phyloP scores from a whole-genome alignment of 2,888 invertebrate genomes.

The Tricholauxania praeusta region DNA sequence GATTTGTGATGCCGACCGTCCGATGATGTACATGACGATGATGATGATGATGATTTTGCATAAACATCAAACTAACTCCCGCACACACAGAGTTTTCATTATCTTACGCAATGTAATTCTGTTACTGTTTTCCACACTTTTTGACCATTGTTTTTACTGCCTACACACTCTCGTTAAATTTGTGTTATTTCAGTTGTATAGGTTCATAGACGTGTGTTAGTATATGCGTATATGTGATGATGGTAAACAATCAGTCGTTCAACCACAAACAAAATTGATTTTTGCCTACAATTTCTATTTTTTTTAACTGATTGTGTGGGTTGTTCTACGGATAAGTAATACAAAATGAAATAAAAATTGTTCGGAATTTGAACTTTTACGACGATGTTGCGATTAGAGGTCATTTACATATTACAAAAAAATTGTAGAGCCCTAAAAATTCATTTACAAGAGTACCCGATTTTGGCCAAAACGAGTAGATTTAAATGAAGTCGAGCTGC shows the following conservation, averaged over 20 bases:
- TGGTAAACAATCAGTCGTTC: constrained; percentile 30
- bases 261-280: constrained; percentile 44
- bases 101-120: not conserved
- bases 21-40: not conserved
- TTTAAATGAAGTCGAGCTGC: no score
- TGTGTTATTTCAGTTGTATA: not conserved
- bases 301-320: no score
- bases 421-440: no score
- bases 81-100: not conserved
- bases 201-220: constrained; percentile 15
- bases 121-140: constrained; percentile 8
- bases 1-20: no score
- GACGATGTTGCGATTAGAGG: no score
- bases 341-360: no score
- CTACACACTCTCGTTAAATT: not conserved
- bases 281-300: constrained; percentile 22
- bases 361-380: no score
- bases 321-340: no score
- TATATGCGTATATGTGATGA: constrained; percentile 39
- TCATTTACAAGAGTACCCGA: no score
- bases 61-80: not conserved
- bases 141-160: constrained; percentile 2
- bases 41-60: constrained; percentile 3
- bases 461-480: no score
- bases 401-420: no score